Evolutionary conservation across 2,113 vertebrate genomes (phyloP).

Genomic region (Hydropotes inermis): DNA sequence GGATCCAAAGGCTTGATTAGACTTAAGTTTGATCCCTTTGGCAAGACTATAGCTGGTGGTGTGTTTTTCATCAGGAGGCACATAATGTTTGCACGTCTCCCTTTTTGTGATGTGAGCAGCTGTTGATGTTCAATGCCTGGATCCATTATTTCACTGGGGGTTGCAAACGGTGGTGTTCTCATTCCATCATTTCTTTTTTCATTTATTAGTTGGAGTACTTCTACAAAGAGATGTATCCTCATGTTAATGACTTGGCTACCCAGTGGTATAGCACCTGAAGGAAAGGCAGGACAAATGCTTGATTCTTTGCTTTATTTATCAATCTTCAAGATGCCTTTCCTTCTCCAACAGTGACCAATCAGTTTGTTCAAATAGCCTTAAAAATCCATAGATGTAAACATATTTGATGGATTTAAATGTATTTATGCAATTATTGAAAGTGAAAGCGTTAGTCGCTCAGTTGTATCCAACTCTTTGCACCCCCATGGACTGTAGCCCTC

Average conservation of each 20-base stretch:
- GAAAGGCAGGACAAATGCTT: background rate
- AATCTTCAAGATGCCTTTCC: background rate
- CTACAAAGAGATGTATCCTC: constrained; percentile 1
- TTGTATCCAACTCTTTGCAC: background rate
- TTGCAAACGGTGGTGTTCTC: background rate
- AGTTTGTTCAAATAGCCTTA: background rate
- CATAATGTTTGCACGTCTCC: background rate
- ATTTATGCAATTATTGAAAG: background rate
- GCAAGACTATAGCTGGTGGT: constrained; percentile 21
- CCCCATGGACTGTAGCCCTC: fast-evolving
- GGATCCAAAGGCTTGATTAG: constrained; percentile 49
- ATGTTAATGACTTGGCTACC: background rate
- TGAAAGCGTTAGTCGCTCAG: background rate
- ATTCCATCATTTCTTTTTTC: constrained; percentile 19
- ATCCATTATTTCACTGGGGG: background rate
- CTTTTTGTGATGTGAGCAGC: constrained; percentile 20
- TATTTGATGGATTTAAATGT: background rate
- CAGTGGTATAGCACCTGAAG: background rate
- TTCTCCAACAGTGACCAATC: background rate
- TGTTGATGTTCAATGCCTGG: background rate
- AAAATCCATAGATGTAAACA: background rate
- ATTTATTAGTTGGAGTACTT: constrained; percentile 33
- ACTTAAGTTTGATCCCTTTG: constrained; percentile 42
- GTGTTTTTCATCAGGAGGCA: constrained; percentile 11
- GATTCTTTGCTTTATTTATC: background rate